Evolutionary conservation across 2,113 vertebrate genomes (phyloP).

Genomic region (Mastomys coucha): DNA sequence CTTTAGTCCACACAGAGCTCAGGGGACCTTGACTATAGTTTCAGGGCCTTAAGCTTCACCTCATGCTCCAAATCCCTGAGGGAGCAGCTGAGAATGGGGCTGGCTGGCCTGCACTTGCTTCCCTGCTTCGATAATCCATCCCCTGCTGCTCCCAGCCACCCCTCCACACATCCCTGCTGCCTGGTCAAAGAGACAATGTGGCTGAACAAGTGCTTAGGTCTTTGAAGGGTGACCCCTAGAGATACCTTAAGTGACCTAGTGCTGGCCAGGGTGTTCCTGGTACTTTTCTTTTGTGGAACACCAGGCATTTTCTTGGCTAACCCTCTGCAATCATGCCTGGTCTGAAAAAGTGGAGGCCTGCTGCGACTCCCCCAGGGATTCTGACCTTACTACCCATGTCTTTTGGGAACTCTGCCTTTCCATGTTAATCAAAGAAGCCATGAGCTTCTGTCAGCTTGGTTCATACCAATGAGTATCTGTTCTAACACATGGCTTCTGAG

Average conservation of each 20-base stretch:
- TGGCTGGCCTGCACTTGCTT: constrained; percentile 74
- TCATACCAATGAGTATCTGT: not conserved
- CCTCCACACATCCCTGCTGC: constrained; percentile 54
- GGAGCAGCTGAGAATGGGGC: constrained; percentile 86
- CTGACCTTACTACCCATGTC: not conserved
- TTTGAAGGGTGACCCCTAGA: constrained; percentile 84
- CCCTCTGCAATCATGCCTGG: not conserved
- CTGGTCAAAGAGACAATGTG: constrained; percentile 68
- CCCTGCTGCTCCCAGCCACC: constrained; percentile 72
- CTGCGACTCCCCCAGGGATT: constrained; percentile 22
- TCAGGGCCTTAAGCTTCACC: constrained; percentile 82
- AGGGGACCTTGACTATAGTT: constrained; percentile 81
- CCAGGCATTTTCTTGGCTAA: constrained; percentile 46
- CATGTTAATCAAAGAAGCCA: not conserved
- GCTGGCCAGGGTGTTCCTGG: not conserved
- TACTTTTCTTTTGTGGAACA: constrained; percentile 34
- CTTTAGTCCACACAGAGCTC: constrained; percentile 79
- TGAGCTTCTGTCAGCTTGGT: not conserved
- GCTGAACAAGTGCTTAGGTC: constrained; percentile 83
- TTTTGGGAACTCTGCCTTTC: not conserved
- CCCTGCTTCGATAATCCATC: constrained; percentile 79
- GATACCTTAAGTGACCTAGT: constrained; percentile 80
- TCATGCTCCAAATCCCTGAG: constrained; percentile 81
- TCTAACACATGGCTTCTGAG: not conserved
- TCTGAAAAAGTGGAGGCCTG: not conserved